A percentile compares a stretch with the other conserved stretches of the same genome.
Conservation (phyloP, 2,113 vertebrate species). For the Sinocyclocheilus grahami region DNA sequence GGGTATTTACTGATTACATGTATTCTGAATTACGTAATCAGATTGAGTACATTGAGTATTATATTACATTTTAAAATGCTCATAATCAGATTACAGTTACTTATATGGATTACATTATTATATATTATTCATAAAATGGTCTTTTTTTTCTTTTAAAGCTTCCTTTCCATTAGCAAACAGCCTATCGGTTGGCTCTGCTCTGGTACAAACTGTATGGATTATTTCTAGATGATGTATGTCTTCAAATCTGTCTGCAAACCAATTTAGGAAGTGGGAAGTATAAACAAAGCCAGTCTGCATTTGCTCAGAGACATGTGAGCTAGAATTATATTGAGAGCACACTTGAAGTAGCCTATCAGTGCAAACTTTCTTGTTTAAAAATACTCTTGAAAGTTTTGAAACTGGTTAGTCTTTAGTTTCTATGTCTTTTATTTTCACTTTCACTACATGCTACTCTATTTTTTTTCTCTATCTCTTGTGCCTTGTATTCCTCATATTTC, state of each 20-base stretch:
- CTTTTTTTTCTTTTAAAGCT: too few species aligned
- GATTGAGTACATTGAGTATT: too few species aligned
- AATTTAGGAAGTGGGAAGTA: conserved; percentile 19
- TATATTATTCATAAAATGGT: too few species aligned
- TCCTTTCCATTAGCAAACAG: not conserved
- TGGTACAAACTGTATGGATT: not conserved
- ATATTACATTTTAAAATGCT: too few species aligned
- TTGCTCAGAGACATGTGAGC: conserved; percentile 8
- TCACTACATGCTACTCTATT: not conserved
- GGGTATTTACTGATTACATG: too few species aligned
- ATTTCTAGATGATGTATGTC: conserved; percentile 14
- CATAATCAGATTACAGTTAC: too few species aligned
- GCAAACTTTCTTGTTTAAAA: not conserved
- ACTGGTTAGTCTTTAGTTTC: not conserved
- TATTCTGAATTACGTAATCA: too few species aligned
- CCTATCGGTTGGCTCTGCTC: not conserved
- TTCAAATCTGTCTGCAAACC: not conserved
- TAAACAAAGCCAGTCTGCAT: conserved; percentile 19
- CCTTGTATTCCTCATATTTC: not conserved
- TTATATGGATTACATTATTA: too few species aligned
- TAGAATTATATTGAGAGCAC: not conserved
- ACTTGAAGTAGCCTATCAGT: not conserved
- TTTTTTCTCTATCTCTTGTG: not conserved
- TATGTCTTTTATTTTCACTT: not conserved
- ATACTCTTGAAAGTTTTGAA: not conserved